Percentiles rank a stretch among this genome's conserved stretches.
Evolutionary conservation across 2,797 vertebrate genomes (phyloP).

Genomic region (Anableps anableps): DNA sequence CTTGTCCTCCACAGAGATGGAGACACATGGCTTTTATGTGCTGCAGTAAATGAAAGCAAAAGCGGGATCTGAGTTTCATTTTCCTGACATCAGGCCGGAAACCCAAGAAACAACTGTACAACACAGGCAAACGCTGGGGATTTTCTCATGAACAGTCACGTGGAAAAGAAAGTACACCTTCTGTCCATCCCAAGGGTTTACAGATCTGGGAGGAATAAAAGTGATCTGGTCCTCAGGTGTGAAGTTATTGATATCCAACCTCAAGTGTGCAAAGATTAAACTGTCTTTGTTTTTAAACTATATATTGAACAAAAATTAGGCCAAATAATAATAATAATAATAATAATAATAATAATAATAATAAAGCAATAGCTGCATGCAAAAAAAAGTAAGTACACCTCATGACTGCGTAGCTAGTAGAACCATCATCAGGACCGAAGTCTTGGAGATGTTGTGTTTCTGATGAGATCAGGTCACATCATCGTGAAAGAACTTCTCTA

Average conservation of each 20-base stretch:
- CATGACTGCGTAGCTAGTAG: background rate
- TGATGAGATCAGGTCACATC: too few species aligned
- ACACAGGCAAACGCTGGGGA: background rate
- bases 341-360: too few species aligned
- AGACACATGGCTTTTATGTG: background rate
- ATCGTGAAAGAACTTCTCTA: too few species aligned
- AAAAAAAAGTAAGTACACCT: background rate
- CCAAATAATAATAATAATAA: too few species aligned
- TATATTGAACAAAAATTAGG: background rate
- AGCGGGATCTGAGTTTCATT: conserved; percentile 31
- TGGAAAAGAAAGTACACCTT: background rate
- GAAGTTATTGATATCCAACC: background rate
- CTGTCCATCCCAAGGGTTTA: background rate
- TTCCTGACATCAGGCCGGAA: conserved; percentile 12
- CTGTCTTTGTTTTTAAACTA: background rate
- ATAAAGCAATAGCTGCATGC: background rate
- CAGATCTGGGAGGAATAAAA: background rate
- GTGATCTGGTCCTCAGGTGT: background rate
- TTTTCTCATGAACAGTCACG: background rate
- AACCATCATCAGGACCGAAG: background rate
- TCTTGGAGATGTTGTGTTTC: too few species aligned
- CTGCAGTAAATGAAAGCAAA: conserved; percentile 46
- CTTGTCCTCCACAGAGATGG: background rate
- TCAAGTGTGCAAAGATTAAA: background rate
- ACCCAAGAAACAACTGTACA: background rate